Conservation (phyloP, 2,113 vertebrate species). For the Varanus salvator region DNA sequence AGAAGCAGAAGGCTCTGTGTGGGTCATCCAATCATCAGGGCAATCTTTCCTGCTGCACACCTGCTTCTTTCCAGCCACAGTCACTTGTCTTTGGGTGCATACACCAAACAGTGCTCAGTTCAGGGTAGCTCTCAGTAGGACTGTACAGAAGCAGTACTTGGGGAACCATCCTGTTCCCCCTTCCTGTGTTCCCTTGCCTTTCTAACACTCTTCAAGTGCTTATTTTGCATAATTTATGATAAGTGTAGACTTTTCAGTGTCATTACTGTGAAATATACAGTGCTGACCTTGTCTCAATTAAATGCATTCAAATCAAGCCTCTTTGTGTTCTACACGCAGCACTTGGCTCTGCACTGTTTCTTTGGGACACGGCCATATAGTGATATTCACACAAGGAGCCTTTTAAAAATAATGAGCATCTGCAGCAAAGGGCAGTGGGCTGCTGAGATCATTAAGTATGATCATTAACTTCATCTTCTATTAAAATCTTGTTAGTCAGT, state of each 20-base stretch:
- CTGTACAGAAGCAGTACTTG: background rate
- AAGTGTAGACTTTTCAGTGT: background rate
- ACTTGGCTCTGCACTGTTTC: constrained; percentile 13
- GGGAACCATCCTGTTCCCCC: background rate
- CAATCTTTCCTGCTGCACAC: background rate
- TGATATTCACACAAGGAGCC: background rate
- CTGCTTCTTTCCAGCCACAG: background rate
- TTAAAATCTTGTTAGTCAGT: constrained; percentile 48
- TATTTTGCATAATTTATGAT: constrained; percentile 35
- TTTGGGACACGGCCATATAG: background rate
- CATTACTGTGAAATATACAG: constrained; percentile 19
- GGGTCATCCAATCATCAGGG: background rate
- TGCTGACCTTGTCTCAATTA: constrained; percentile 28
- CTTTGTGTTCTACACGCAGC: background rate
- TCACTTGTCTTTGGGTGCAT: background rate
- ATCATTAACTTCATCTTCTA: constrained; percentile 44
- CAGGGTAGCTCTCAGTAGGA: background rate
- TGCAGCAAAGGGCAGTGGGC: constrained; percentile 12
- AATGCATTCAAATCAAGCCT: constrained; percentile 30
- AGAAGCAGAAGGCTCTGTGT: background rate
- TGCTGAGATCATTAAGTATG: constrained; percentile 34
- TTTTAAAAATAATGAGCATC: constrained; percentile 18
- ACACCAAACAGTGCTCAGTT: background rate
- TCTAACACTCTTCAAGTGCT: background rate
- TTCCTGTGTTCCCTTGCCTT: background rate